phyloP scores from a whole-genome alignment of 2,888 invertebrate genomes.

The Listrodromus nycthemerus region DNA sequence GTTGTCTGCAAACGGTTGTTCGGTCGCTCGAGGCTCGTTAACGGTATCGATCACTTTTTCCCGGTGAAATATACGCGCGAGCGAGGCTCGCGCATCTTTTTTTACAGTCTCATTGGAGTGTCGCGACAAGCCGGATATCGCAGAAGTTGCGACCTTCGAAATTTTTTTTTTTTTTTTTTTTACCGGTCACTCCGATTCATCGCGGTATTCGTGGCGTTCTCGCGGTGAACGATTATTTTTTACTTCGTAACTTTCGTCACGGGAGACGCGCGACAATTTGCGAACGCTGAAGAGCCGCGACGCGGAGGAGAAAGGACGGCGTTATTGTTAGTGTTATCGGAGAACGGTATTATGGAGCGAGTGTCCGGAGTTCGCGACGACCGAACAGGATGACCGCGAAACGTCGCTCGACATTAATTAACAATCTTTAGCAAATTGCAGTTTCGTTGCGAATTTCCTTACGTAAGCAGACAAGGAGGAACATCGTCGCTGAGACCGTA shows the following conservation, averaged over 20 bases:
- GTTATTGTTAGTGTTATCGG: not conserved
- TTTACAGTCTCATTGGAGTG: slow-evolving; percentile 4
- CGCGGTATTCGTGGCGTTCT: not conserved
- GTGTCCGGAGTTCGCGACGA: not conserved
- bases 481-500: slow-evolving; percentile 9
- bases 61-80: slow-evolving; percentile 36
- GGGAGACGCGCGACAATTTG: not conserved
- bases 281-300: not conserved
- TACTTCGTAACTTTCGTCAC: not conserved
- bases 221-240: not conserved
- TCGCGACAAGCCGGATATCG: slow-evolving; percentile 25
- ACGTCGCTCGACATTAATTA: slow-evolving; percentile 30
- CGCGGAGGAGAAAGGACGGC: not conserved
- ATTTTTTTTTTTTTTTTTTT: slow-evolving; percentile 24
- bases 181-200: slow-evolving; percentile 19
- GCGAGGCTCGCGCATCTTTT: slow-evolving; percentile 23
- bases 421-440: slow-evolving; percentile 8
- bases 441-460: slow-evolving; percentile 21
- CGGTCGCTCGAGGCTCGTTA: slow-evolving; percentile 60
- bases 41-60: slow-evolving; percentile 52
- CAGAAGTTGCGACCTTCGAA: slow-evolving; percentile 52
- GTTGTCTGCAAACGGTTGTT: slow-evolving; percentile 40
- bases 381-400: slow-evolving; percentile 6
- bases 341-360: not conserved
- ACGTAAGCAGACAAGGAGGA: slow-evolving; percentile 21